Base-by-base conservation (phyloP, 2,113 vertebrate species). In the Pterophyllum scalare region DNA sequence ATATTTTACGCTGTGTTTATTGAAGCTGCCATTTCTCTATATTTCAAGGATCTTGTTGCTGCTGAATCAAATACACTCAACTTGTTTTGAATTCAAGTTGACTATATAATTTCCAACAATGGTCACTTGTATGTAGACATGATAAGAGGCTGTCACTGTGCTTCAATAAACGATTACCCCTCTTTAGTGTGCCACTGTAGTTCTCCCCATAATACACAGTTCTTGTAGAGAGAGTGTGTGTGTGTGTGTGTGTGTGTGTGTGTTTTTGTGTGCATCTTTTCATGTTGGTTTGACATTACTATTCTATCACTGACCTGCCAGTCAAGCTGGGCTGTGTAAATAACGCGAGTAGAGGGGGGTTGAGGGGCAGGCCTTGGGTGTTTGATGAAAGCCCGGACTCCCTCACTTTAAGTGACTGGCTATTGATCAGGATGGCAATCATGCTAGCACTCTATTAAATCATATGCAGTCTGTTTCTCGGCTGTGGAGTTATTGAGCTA, bases 361-460 rank as follows among this genome's bases (percentile, higher is more conserved):
- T 15, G 58, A 76, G 24, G 46, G 43, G 72, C 72, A 82, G 75
- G 81, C 81, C 83, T 49, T 76, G 79, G 58, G 52, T 77, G 79
- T 75, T 83, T 88, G 78, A 90, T 90, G 84, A 88, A 93, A 89
- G 83, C 72, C 56, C 65, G 77, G 81, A 61, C 84, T 86, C 58
- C 22, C n/a, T 84, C 57, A 57, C 83, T 88, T 89, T 82, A 85
- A 92, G 81, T 88, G 89, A 84, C 84, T 87, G 77, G 49, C 72
- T 93, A 93, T 94, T 91, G 93, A 92, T 93, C 83, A 83, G 67
- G 70, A 83, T 92, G 86, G 77, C 88, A 90, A 84, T 91, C 82
- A 70, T 75, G 82, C 81, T 79, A 80, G 80, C 88, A 88, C 89
- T 93, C 78, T 86, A 85, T 91, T 93, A 92, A 92, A 92, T 90